phyloP scores from a whole-genome alignment of 2,888 invertebrate genomes.

The Agelastica alni region DNA sequence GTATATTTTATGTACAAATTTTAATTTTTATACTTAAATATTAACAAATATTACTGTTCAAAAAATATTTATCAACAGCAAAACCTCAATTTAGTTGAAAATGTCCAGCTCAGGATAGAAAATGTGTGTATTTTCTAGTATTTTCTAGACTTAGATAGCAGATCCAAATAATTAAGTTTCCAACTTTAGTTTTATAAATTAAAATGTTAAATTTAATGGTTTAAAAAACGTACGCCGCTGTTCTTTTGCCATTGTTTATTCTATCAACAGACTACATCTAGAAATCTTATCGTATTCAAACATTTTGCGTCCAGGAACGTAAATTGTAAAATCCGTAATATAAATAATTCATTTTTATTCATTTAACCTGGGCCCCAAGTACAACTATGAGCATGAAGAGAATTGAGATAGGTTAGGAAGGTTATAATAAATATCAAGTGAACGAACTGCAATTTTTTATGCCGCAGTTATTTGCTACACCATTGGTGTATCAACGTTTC shows the following conservation, averaged over 20 bases:
- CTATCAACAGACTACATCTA: constrained; percentile 23
- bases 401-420: constrained; percentile 55
- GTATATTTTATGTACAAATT: no score
- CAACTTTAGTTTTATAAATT: no score
- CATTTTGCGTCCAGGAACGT: constrained; percentile 26
- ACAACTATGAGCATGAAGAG: constrained; percentile 38
- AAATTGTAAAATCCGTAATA: constrained; percentile 21
- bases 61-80: no score
- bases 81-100: no score
- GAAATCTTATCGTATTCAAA: constrained; percentile 23
- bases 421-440: constrained; percentile 56
- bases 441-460: constrained; percentile 51
- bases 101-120: no score
- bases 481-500: no score
- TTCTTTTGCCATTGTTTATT: constrained; percentile 14
- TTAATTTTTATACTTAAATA: no score
- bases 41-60: no score
- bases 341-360: constrained; percentile 32
- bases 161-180: no score
- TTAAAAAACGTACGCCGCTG: constrained; percentile 13
- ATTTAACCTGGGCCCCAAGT: constrained; percentile 31
- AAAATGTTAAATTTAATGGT: no score
- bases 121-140: no score
- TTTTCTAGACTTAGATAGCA: no score
- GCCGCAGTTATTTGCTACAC: background rate